Evolutionary conservation across 1,140 invertebrate species (phyloP), one percentile per base, ranked within the genome.

Genomic region (Branchinecta lynchi): DNA sequence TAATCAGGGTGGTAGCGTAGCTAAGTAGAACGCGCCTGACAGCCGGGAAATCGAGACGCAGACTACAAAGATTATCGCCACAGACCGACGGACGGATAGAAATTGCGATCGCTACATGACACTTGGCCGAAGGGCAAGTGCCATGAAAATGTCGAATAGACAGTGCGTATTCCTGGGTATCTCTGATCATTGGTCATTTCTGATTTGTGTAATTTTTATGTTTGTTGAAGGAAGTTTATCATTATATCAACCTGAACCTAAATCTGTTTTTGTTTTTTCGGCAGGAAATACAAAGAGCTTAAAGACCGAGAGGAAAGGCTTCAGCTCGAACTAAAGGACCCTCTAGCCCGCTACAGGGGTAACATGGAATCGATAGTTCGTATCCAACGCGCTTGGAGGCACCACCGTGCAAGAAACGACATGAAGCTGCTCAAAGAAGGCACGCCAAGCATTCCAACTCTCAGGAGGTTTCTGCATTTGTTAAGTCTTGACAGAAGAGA

Each of bases 401-500:
- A 84, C 8, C 71, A 74, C 45, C 74, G 79, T 44, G 82, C 84
- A 3, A 79, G 85, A 65, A 77, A 80, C 74, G 82, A 83, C 12
- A 86, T 86, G 70, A 77, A 79, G 60, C 82, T 82, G 0, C 74
- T 87, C 0, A 83, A 87, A 72, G 79, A 84, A 72, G 82, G 83
- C 67, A 78, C 83, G 7, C 87, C 87, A 44, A 82, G 87, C 2
- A 82, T 89, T 44, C 80, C 81, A 72, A 83, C 87, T n/a, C 84
- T 90, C 3, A 83, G 86, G 67, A 84, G 85, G 72, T 90, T 89
- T 81, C 84, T 88, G 6, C 81, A 85, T 45, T 80, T 89, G 71
- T 77, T 90, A 65, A 86, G 88, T 75, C 85, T 87, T 68, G 87
- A 84, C 68, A 84, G 86, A 44, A 65, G 67, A 43, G 75, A 76